Evolutionary conservation across 1,140 invertebrate species (phyloP), one percentile per base, ranked within the genome.

Genomic region (Psix sp.): DNA sequence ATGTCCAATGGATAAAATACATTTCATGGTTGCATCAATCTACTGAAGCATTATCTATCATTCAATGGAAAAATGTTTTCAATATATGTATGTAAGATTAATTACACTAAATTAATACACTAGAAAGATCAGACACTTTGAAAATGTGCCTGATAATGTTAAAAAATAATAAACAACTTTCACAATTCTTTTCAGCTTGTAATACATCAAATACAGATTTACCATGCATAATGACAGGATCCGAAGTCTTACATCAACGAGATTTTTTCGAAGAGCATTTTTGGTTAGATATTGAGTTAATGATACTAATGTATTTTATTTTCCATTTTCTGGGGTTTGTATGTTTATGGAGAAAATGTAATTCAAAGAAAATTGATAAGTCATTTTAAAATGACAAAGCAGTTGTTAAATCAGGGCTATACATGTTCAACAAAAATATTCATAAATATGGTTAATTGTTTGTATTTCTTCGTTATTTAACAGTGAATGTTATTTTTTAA

Each of bases 11-110:
- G 94, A 89, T 96, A 0, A 93, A 94, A 78, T 95, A 96, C 81
- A 78, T 98, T 7, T 98, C 96, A 0, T 98, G 96, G 95, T 90
- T 98, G 77, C 92, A 95, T 84, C 97, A 97, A 83, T 93, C 94
- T 1, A 96, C 94, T 77, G 96, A 98, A 89, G 92, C 94, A 0
- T 88, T 98, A 84, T 92, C 91, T 9, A 94, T 94, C 71, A 80
- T 94, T 13, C 94, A 95, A 77, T 95, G 94, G 94, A 84, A 90
- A 31, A 90, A 90, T 15, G 86, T 95, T 9, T 87, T 89, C 20
- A 93, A 94, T 84, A 95, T 95, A 63, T 91, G 94, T 95, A 87
- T 91, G 91, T 88, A 66, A 57, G 26, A 54, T 45, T 57, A 3
- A 24, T 3, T 24, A 7, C 21, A 7, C 3, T 4, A 24, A 24